These are phyloP conservation scores for Thamnophis sirtalis DNA, from an alignment of 2,113 vertebrate genomes.

Conservation along the genomic window DNA sequence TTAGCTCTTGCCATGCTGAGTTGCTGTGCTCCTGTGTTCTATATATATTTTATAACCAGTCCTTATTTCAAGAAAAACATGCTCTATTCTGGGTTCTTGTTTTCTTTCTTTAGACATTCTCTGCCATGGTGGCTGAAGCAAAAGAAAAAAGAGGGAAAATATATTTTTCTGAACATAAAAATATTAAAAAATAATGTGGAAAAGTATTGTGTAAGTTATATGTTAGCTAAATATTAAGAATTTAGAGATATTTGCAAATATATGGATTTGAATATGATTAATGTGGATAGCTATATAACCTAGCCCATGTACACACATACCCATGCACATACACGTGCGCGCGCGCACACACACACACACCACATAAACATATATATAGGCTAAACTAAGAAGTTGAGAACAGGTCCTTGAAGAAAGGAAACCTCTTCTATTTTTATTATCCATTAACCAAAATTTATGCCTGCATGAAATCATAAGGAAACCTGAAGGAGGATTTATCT, in stretches of 20 bases:
- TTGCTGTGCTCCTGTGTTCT: constrained; percentile 32
- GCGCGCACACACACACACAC: too few species aligned
- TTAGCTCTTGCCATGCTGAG: constrained; percentile 38
- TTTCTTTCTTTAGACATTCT: neutral
- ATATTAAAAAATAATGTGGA: neutral
- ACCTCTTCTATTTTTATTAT: neutral
- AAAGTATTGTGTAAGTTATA: neutral
- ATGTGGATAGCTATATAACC: neutral
- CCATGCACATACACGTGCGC: too few species aligned
- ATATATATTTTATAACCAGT: constrained; percentile 58
- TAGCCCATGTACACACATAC: neutral
- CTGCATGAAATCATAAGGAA: neutral
- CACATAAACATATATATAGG: neutral
- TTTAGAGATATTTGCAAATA: neutral
- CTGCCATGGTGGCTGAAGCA: neutral
- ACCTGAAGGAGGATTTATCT: neutral
- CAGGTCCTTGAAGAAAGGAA: neutral
- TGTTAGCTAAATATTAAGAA: neutral
- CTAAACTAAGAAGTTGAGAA: neutral
- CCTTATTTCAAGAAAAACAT: constrained; percentile 38
- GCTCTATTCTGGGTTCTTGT: constrained; percentile 17
- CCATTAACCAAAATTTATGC: neutral
- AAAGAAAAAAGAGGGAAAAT: neutral
- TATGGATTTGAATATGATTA: neutral
- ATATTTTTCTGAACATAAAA: neutral